Conservation (phyloP, 2,113 vertebrate genomes). For the Elachura formosa region DNA sequence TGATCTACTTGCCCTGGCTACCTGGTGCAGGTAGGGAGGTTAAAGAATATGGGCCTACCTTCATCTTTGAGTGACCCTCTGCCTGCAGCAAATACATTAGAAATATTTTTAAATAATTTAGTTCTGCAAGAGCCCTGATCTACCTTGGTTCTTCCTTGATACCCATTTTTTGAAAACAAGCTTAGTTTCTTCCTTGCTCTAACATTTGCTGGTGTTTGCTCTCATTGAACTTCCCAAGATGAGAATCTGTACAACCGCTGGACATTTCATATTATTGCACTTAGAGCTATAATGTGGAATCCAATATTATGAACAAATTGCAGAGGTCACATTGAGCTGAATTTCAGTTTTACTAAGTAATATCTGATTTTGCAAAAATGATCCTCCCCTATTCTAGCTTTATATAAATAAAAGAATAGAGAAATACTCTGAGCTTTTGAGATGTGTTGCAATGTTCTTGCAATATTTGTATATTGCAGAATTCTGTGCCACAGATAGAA, state of each 20-base stretch:
- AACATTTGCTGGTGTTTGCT: background rate
- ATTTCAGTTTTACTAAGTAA: background rate
- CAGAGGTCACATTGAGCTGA: background rate
- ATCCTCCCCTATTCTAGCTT: background rate
- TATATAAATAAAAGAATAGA: background rate
- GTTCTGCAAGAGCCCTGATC: background rate
- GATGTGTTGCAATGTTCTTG: background rate
- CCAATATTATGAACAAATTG: background rate
- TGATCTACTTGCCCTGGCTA: background rate
- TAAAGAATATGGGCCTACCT: background rate
- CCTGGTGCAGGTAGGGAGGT: background rate
- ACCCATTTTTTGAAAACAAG: background rate
- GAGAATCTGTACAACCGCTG: background rate
- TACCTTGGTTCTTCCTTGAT: background rate
- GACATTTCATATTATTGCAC: background rate
- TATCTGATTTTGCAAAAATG: background rate
- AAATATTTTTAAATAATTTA: background rate
- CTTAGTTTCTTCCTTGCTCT: background rate
- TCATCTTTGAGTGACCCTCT: background rate
- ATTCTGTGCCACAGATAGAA: background rate
- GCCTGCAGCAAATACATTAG: background rate
- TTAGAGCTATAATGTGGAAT: background rate
- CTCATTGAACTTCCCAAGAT: background rate
- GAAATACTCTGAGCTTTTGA: background rate
- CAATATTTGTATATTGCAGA: background rate